phyloP scores from a whole-genome alignment of 2,797 vertebrate genomes.

The Lagodon rhomboides region DNA sequence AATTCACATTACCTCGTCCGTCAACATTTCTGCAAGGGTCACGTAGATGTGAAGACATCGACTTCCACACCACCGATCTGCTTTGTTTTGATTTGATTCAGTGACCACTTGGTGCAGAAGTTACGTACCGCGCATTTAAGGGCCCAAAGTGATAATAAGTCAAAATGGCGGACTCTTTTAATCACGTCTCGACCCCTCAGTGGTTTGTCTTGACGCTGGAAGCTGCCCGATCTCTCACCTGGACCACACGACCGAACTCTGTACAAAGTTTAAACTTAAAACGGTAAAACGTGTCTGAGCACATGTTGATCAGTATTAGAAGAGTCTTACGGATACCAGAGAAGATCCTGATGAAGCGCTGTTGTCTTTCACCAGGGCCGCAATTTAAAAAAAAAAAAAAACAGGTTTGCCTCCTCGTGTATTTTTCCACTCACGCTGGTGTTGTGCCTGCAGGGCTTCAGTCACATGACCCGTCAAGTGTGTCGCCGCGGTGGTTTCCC shows the following conservation, averaged over 20 bases:
- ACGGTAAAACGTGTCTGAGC: neutral
- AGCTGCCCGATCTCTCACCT: neutral
- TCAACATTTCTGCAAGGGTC: no score
- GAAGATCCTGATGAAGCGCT: neutral
- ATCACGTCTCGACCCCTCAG: neutral
- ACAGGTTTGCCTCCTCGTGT: neutral
- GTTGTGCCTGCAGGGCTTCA: constrained; percentile 18
- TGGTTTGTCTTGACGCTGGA: neutral
- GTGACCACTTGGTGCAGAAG: no score
- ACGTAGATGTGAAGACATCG: no score
- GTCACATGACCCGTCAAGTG: constrained; percentile 39
- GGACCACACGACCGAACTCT: neutral
- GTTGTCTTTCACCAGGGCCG: constrained; percentile 8
- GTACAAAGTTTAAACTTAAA: neutral
- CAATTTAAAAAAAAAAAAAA: neutral
- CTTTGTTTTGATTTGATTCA: no score
- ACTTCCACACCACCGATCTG: no score
- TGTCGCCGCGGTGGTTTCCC: constrained; percentile 22
- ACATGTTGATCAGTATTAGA: neutral
- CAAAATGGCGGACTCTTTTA: neutral
- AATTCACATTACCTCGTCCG: no score
- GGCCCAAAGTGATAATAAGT: neutral
- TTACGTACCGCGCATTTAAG: neutral
- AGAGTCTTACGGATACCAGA: neutral
- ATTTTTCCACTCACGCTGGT: neutral